Base-by-base conservation (phyloP, 2,797 vertebrate genomes). In the Psittacula echo region DNA sequence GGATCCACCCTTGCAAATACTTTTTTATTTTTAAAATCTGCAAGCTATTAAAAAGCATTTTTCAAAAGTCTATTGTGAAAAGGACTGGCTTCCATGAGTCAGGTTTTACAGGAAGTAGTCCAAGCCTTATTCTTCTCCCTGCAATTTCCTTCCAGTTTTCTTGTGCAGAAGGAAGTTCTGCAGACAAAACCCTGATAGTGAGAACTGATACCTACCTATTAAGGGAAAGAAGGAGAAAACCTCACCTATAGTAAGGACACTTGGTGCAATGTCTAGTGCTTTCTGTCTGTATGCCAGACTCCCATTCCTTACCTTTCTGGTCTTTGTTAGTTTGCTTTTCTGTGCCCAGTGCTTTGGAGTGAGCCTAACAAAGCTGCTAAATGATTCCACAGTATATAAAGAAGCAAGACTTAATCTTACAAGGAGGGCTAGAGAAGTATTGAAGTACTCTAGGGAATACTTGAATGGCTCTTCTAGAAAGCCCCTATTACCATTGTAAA, bases 21-120 rank as follows among this genome's bases (percentile, higher is more conserved):
- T 94, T 94, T 50, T 83, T 68, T 95, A 85, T 85, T 96, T 94
- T 95, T 95, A 13, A 96, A 97, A 96, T 96, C 89, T 97, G 94
- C 84, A 95, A 93, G 92, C 93, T 95, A 96, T 97, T 97, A 96
- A 92, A 96, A 91, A 83, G 62, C 92, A 47, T 92, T 92, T 95
- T 90, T 94, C 62, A 79, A 90, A 93, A 90, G 88, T 80, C 86
- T 93, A 74, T 96, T 94, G 94, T 96, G 81, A 89, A 90, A 89
- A 95, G 72, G 60, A 72, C 78, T 90, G 78, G 34, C 93, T 96
- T 94, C 81, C 86, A 93, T 96, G 96, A 97, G 93, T 97, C 95
- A 97, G 95, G 94, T 95, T 96, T 95, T 95, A 90, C 90, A 96
- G 96, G 91, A 94, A 93, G 48, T 44, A 27, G 27, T 96, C 95